A percentile compares a stretch with the other conserved stretches of the same genome.
Evolutionary conservation across 2,888 invertebrate genomes (phyloP).

Genomic region (Orthosia incerta): DNA sequence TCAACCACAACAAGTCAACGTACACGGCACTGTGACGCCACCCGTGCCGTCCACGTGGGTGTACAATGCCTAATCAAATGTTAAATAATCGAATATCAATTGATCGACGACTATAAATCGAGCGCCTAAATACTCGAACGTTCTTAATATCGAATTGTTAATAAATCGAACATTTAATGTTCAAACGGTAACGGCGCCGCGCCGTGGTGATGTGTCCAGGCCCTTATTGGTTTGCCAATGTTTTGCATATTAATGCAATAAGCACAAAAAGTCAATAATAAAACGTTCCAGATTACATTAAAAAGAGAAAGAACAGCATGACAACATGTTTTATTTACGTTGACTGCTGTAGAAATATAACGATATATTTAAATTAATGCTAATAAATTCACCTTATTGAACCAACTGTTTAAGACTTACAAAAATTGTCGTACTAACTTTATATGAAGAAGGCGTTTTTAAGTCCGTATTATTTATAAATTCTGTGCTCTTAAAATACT

Average conservation of each 20-base stretch:
- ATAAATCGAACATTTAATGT: too few species aligned
- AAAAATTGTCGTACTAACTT: background rate
- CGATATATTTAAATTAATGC: background rate
- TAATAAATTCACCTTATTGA: background rate
- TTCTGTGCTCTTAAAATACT: background rate
- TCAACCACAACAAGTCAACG: too few species aligned
- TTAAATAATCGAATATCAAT: too few species aligned
- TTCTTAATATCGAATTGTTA: too few species aligned
- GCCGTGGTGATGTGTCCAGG: too few species aligned
- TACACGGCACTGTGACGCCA: too few species aligned
- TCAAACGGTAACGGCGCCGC: too few species aligned
- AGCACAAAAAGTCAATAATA: slow-evolving; percentile 39
- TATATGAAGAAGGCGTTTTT: background rate
- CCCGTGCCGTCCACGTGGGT: too few species aligned
- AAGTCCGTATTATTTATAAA: background rate
- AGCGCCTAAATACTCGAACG: too few species aligned
- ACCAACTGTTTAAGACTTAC: background rate
- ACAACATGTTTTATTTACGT: background rate
- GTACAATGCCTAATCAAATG: too few species aligned
- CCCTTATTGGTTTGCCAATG: background rate
- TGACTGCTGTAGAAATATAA: background rate
- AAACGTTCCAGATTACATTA: slow-evolving; percentile 18
- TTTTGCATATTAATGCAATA: background rate
- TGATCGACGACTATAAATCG: too few species aligned
- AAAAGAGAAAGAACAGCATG: background rate